Evolutionary conservation across 2,113 vertebrate species (phyloP).

Genomic region (Microtus richardsoni): DNA sequence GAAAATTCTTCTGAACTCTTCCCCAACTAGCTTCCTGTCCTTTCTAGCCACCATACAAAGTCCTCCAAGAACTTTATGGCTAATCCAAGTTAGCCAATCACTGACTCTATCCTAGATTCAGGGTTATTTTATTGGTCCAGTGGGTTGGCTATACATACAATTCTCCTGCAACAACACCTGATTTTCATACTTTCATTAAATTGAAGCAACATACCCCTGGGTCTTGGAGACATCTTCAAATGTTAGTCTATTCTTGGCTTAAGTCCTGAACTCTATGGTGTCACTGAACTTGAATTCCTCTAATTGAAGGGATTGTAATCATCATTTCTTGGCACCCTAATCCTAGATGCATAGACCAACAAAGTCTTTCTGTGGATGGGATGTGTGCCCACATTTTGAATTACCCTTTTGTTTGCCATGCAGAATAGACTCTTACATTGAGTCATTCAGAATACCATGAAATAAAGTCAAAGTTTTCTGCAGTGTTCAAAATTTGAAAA

Average conservation of each 20-base stretch:
- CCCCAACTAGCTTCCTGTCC: background rate
- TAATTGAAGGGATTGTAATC: background rate
- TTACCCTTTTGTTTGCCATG: background rate
- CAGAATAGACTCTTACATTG: background rate
- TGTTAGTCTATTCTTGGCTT: background rate
- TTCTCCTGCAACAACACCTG: background rate
- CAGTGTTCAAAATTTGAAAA: background rate
- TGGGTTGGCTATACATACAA: background rate
- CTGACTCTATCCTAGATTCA: background rate
- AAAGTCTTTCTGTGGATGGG: background rate
- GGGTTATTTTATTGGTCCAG: background rate
- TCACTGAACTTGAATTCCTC: background rate
- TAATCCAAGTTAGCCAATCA: background rate
- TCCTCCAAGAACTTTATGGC: background rate
- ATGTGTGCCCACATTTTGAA: rapidly evolving
- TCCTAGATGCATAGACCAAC: background rate
- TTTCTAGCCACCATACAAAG: background rate
- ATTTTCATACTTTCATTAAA: background rate
- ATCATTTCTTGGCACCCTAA: background rate
- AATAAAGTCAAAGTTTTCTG: background rate
- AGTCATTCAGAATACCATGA: background rate
- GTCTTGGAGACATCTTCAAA: background rate
- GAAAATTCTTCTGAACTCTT: background rate
- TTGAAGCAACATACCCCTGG: background rate
- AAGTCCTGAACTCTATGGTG: background rate